These are phyloP conservation scores for Sebastiscus tertius DNA, from an alignment of 2,797 vertebrate genomes.

Conservation along the genomic window DNA sequence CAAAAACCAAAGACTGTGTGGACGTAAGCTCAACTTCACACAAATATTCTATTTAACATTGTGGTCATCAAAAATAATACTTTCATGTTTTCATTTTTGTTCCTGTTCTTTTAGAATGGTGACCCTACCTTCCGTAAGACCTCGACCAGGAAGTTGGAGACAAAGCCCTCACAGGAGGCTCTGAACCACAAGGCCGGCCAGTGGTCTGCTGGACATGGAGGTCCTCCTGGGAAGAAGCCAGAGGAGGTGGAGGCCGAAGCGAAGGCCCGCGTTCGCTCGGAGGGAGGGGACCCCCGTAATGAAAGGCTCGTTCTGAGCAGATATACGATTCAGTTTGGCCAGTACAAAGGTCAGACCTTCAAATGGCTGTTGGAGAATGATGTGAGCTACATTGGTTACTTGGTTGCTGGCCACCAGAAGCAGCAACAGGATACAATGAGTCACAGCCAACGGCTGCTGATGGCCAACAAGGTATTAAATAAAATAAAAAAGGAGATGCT, in stretches of 20 bases:
- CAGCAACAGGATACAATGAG: fast-evolving
- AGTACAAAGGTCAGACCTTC: constrained; percentile 20
- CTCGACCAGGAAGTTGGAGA: neutral
- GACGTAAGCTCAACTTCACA: constrained; percentile 5
- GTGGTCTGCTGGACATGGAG: fast-evolving
- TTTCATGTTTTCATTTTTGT: neutral
- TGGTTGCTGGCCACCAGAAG: neutral
- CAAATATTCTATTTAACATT: neutral
- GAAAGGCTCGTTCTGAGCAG: neutral
- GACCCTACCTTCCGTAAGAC: neutral
- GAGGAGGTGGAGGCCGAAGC: constrained; percentile 20
- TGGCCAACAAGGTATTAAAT: constrained; percentile 23
- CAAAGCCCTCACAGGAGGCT: neutral
- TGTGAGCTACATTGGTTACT: fast-evolving
- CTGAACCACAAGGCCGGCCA: fast-evolving
- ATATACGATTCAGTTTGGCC: neutral
- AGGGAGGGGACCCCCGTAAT: neutral
- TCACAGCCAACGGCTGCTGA: neutral
- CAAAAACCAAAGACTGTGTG: neutral
- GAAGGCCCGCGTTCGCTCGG: neutral
- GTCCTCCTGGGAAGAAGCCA: neutral
- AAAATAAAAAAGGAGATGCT: neutral
- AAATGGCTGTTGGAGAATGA: constrained; percentile 46
- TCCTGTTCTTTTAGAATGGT: neutral
- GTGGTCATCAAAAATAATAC: neutral